phyloP scores from a whole-genome alignment of 2,113 vertebrate genomes.

The Dinomys branickii region DNA sequence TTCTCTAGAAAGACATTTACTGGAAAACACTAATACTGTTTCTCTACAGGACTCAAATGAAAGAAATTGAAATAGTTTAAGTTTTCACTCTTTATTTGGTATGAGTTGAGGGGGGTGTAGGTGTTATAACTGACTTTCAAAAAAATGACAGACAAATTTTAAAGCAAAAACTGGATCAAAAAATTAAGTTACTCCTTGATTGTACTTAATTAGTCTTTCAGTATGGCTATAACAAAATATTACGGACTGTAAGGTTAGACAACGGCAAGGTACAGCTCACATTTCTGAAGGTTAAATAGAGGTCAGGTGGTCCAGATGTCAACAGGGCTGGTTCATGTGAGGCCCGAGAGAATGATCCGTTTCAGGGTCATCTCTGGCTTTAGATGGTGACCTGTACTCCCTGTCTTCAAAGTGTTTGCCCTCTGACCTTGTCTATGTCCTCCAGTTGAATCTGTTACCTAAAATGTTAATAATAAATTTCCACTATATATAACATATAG shows the following conservation, averaged over 20 bases:
- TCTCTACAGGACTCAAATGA: background rate
- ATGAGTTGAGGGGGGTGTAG: background rate
- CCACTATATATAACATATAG: too few species aligned
- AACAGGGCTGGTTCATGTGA: too few species aligned
- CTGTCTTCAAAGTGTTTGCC: too few species aligned
- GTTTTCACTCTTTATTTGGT: background rate
- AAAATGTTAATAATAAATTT: background rate
- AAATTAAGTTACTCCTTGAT: background rate
- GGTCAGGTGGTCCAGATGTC: too few species aligned
- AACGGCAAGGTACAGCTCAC: too few species aligned
- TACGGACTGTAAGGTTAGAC: background rate
- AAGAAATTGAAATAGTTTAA: background rate
- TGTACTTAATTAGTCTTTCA: background rate
- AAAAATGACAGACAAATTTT: background rate
- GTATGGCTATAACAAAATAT: background rate
- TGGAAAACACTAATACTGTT: background rate
- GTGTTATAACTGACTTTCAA: background rate
- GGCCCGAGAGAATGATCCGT: too few species aligned
- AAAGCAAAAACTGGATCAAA: background rate
- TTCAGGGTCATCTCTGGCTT: too few species aligned
- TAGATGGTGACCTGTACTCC: too few species aligned
- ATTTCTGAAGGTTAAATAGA: too few species aligned
- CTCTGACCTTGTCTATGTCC: background rate
- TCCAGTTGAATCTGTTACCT: background rate
- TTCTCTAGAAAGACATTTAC: background rate